Percentiles rank a stretch among this genome's conserved stretches.
Evolutionary conservation across 64 coral and sea anemone species (phyloP).

Genomic region (Actinia equina): DNA sequence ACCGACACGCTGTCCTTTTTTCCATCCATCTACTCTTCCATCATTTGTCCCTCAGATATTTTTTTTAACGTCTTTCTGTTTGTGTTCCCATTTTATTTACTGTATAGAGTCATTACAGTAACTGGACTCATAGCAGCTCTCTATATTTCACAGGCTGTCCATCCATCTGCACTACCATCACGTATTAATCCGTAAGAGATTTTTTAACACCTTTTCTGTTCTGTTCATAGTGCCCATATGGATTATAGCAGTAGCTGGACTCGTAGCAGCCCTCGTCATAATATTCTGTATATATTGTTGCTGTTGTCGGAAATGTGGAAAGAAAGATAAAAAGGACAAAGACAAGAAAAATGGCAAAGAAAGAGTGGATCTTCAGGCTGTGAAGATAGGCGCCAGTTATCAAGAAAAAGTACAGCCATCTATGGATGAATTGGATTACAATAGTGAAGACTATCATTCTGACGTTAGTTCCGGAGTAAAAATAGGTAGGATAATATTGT

Average conservation of each 20-base stretch:
- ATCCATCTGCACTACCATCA: no score
- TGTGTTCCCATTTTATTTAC: constrained; percentile 34
- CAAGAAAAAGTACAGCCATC: constrained; percentile 98
- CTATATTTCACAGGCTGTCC: neutral
- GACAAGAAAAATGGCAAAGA: constrained; percentile 72
- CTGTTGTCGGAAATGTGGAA: constrained; percentile 74
- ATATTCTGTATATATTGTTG: constrained; percentile 62
- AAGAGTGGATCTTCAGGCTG: constrained; percentile 85
- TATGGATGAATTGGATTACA: constrained; percentile 94
- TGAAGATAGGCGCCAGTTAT: constrained; percentile 87
- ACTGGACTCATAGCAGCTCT: constrained; percentile 26
- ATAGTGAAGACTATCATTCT: constrained; percentile 88
- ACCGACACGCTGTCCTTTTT: no score
- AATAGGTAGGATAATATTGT: constrained; percentile 59
- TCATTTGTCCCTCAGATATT: no score
- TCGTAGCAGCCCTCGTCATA: constrained; percentile 32
- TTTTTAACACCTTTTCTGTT: no score
- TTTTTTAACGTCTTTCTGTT: no score
- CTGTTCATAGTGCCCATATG: constrained; percentile 64
- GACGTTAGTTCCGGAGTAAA: constrained; percentile 73
- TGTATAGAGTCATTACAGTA: constrained; percentile 59
- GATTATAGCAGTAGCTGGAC: constrained; percentile 54
- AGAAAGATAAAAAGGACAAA: constrained; percentile 77
- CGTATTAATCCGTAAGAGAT: no score
- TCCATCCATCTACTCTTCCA: no score